A percentile compares a stretch with the other conserved stretches of the same genome.
phyloP scores from a whole-genome alignment of 2,797 vertebrate genomes.

The Varecia variegata region DNA sequence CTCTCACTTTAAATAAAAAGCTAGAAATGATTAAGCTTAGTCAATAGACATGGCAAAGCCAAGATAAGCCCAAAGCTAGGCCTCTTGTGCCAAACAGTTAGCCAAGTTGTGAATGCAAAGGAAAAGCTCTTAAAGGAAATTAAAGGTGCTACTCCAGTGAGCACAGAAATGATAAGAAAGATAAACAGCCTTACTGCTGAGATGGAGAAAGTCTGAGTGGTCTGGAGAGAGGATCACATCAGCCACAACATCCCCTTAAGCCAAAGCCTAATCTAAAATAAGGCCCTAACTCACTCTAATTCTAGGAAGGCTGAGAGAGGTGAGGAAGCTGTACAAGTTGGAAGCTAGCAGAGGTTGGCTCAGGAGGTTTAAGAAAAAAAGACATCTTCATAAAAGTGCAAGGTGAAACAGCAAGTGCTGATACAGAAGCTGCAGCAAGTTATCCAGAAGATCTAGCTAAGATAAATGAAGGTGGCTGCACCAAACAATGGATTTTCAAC shows the following conservation, averaged over 20 bases:
- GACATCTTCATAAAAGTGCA: neutral
- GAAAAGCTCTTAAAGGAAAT: neutral
- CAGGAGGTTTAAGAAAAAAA: neutral
- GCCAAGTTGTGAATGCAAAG: neutral
- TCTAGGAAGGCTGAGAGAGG: neutral
- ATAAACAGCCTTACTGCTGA: neutral
- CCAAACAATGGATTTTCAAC: neutral
- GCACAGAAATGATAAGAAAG: neutral
- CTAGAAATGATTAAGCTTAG: neutral
- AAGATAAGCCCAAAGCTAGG: neutral
- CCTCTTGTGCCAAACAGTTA: neutral
- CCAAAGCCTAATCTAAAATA: neutral
- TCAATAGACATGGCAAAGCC: neutral
- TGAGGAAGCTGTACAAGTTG: neutral
- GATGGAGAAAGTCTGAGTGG: neutral
- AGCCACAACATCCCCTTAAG: neutral
- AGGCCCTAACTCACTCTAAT: neutral
- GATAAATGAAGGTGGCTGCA: neutral
- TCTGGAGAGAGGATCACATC: neutral
- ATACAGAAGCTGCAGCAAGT: neutral
- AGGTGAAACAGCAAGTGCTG: neutral
- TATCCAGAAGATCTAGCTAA: neutral
- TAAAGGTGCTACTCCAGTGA: neutral
- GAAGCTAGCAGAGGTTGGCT: neutral
- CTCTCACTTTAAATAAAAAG: neutral